Conservation (phyloP, 2,888 invertebrate species). For the Peribatodes rhomboidaria region DNA sequence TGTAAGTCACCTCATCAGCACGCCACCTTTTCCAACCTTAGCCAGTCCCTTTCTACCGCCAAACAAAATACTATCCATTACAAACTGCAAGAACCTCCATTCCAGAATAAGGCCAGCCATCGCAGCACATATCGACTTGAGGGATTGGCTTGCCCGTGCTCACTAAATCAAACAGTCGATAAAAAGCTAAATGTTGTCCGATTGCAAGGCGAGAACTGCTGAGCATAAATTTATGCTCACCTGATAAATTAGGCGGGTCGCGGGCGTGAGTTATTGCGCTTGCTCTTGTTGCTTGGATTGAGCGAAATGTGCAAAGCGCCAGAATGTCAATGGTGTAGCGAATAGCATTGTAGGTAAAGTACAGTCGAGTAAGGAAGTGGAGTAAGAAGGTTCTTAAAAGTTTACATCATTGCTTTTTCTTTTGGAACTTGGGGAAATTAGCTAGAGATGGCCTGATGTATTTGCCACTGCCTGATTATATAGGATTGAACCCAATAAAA, state of each 20-base stretch:
- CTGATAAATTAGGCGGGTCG: conserved; percentile 82
- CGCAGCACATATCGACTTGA: conserved; percentile 79
- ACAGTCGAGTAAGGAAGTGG: neutral
- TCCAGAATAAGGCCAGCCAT: conserved; percentile 66
- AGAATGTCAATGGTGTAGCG: conserved; percentile 2
- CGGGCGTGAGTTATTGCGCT: conserved; percentile 70
- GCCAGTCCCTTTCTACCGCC: no score
- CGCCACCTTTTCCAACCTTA: no score
- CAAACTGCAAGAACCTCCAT: neutral
- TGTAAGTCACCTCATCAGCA: no score
- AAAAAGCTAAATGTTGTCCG: conserved; percentile 84
- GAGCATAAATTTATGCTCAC: conserved; percentile 80
- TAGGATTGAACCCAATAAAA: no score
- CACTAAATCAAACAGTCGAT: conserved; percentile 56
- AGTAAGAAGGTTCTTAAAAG: no score
- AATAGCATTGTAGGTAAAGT: neutral
- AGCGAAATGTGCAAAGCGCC: conserved; percentile 25
- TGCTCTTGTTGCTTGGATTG: conserved; percentile 22
- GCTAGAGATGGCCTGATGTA: no score
- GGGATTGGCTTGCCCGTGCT: conserved; percentile 73
- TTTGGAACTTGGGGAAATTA: no score
- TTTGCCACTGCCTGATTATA: no score
- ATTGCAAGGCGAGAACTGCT: conserved; percentile 75
- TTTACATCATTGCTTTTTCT: no score
- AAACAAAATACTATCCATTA: no score